Evolutionary conservation across 2,113 vertebrate species (phyloP).

Genomic region (Gymnobelideus leadbeateri): DNA sequence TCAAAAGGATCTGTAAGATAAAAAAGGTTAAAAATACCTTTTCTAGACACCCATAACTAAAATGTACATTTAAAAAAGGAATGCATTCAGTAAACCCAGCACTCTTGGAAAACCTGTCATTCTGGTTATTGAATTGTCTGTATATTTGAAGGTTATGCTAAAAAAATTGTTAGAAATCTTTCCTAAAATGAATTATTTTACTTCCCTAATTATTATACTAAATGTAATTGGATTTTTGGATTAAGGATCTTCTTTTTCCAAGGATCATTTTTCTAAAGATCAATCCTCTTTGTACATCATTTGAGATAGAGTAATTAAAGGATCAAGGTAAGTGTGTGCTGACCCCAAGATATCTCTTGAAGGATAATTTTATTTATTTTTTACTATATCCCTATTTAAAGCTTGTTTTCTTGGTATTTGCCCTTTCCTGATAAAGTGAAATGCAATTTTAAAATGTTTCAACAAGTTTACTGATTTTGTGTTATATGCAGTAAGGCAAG

Average conservation of each 20-base stretch:
- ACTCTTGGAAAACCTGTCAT: constrained; percentile 29
- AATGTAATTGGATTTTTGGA: not conserved
- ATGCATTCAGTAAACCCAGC: constrained; percentile 11
- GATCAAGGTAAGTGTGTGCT: not conserved
- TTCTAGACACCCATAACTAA: not conserved
- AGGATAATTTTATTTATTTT: not conserved
- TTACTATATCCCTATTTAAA: not conserved
- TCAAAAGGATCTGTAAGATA: not conserved
- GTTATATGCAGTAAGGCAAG: not conserved
- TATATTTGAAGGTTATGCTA: constrained; percentile 20
- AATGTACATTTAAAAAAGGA: not conserved
- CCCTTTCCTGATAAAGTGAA: not conserved
- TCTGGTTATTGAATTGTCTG: constrained; percentile 39
- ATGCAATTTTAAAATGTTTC: not conserved
- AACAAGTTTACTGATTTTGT: not conserved
- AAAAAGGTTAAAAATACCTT: not conserved
- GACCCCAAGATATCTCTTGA: not conserved
- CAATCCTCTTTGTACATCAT: not conserved
- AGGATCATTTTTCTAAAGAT: not conserved
- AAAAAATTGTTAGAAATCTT: constrained; percentile 33
- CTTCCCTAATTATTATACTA: not conserved
- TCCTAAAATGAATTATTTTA: not conserved
- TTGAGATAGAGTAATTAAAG: not conserved
- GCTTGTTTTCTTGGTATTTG: not conserved
- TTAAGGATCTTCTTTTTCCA: not conserved